These are phyloP conservation scores for Apteryx mantelli DNA, from an alignment of 2,113 vertebrate genomes.

Conservation along the genomic window DNA sequence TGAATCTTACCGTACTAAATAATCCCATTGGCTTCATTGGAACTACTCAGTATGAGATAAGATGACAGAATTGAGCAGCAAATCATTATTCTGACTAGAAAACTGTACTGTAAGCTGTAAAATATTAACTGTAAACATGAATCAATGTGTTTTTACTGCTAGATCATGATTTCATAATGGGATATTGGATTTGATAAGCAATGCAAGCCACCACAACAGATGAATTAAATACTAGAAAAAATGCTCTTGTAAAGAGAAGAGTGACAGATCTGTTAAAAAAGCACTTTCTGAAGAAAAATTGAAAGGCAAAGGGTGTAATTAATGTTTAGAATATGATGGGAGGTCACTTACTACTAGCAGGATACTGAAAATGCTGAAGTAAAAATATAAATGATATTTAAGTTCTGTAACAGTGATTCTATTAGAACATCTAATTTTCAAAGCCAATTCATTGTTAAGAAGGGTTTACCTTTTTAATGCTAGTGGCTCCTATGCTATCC, in stretches of 20 bases:
- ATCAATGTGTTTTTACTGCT: constrained; percentile 15
- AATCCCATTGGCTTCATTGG: neutral
- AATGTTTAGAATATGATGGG: neutral
- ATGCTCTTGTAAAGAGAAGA: neutral
- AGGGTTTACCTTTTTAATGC: neutral
- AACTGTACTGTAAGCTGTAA: constrained; percentile 14
- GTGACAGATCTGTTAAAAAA: neutral
- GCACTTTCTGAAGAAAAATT: neutral
- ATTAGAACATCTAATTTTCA: neutral
- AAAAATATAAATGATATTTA: neutral
- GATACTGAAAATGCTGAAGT: constrained; percentile 13
- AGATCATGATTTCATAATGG: constrained; percentile 29
- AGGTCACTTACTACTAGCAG: neutral
- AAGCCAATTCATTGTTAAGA: neutral
- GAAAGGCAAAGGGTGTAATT: neutral
- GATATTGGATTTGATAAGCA: constrained; percentile 40
- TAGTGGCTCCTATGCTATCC: neutral
- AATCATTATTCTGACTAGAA: neutral
- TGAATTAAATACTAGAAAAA: constrained; percentile 30
- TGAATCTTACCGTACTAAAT: neutral
- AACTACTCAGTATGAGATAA: neutral
- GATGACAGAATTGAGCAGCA: neutral
- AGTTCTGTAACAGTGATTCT: neutral
- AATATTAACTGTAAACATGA: constrained; percentile 46
- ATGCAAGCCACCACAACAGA: neutral